phyloP scores from a whole-genome alignment of 2,888 invertebrate species.

The Miltochrista miniata region DNA sequence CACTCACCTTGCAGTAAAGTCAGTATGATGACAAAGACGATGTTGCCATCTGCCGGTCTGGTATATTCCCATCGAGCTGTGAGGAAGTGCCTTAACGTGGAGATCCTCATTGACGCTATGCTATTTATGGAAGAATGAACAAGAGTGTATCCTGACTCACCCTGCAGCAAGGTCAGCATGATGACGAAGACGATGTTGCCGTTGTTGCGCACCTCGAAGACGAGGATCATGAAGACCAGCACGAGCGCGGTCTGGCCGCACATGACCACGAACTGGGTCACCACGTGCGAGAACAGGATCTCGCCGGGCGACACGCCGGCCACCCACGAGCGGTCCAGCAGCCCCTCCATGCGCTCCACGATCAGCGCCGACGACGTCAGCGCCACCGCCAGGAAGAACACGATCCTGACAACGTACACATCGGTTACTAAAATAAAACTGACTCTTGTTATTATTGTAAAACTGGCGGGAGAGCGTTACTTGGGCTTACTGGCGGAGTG shows the following conservation, averaged over 20 bases:
- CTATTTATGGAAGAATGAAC: too few relatives aligned
- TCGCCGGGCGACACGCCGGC: conserved; percentile 96
- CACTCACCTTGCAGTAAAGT: conserved; percentile 91
- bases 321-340: conserved; percentile 96
- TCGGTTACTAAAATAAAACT: too few relatives aligned
- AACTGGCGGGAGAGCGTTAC: too few relatives aligned
- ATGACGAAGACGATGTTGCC: conserved; percentile 94
- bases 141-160: too few relatives aligned
- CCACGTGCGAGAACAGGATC: conserved; percentile 96
- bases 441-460: too few relatives aligned
- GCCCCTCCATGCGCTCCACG: conserved; percentile 95
- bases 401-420: conserved; percentile 86
- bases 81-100: too few relatives aligned
- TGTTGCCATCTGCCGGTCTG: too few relatives aligned
- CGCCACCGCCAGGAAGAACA: conserved; percentile 97
- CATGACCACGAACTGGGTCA: conserved; percentile 97
- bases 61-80: too few relatives aligned
- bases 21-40: conserved; percentile 92
- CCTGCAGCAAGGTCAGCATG: conserved; percentile 93
- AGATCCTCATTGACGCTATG: too few relatives aligned
- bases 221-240: conserved; percentile 94
- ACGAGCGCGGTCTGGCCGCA: conserved; percentile 96
- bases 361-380: conserved; percentile 96
- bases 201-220: conserved; percentile 94
- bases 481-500: too few relatives aligned